Percentiles rank a stretch among this genome's conserved stretches.
These are phyloP conservation scores for Sisor rabdophorus DNA, from an alignment of 2,113 vertebrate genomes.

Conservation along the genomic window DNA sequence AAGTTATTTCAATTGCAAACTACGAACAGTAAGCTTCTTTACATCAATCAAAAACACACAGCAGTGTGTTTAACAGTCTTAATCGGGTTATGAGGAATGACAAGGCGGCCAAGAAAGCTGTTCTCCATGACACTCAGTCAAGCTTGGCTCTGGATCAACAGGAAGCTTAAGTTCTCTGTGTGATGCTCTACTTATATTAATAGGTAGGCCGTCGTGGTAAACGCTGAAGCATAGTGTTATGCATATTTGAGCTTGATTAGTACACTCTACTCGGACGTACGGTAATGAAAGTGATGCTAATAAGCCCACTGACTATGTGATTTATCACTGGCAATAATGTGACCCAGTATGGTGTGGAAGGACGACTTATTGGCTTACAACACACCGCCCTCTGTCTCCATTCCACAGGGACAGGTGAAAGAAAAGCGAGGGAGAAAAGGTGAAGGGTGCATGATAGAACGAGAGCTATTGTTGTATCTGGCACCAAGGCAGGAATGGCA, in stretches of 20 bases:
- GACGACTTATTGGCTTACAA: constrained; percentile 41
- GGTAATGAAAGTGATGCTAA: constrained; percentile 51
- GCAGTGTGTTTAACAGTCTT: constrained; percentile 23
- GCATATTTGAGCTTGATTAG: constrained; percentile 36
- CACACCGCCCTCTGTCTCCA: constrained; percentile 22
- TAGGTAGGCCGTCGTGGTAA: constrained; percentile 33
- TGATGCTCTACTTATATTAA: constrained; percentile 50
- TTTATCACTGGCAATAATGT: constrained; percentile 48
- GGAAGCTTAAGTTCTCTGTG: constrained; percentile 28
- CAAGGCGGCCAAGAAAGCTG: constrained; percentile 19
- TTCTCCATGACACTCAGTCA: constrained; percentile 31
- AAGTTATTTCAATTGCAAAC: constrained; percentile 7
- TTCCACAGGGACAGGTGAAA: background rate
- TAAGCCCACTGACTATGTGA: constrained; percentile 45
- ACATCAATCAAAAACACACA: constrained; percentile 9
- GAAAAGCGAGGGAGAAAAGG: background rate
- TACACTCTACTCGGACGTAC: constrained; percentile 26
- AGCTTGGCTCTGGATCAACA: constrained; percentile 36
- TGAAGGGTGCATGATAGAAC: background rate
- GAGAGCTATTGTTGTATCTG: background rate
- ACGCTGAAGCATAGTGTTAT: constrained; percentile 47
- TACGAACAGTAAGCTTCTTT: constrained; percentile 9
- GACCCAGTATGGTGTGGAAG: constrained; percentile 14
- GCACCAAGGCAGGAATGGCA: too few species aligned
- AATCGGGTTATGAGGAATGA: constrained; percentile 26